Percentiles rank a stretch among this genome's conserved stretches.
These are phyloP conservation scores for Noturus placidus DNA, from an alignment of 2,113 vertebrate species.

Conservation along the genomic window DNA sequence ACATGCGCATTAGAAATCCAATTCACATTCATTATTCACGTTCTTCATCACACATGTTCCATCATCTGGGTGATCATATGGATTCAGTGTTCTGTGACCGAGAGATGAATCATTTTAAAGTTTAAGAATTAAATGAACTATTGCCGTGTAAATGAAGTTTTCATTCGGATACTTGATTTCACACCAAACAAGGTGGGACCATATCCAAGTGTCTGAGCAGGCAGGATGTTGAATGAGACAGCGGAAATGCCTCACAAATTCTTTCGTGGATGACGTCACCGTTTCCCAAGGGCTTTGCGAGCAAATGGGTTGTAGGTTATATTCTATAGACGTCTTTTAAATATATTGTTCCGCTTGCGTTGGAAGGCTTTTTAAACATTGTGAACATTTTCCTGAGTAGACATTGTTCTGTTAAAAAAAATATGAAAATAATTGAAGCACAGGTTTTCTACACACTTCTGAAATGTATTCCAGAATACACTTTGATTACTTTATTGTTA, in stretches of 20 bases:
- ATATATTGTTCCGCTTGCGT: background rate
- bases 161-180: background rate
- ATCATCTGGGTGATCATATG: background rate
- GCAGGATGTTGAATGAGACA: constrained; percentile 21
- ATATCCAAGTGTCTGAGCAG: background rate
- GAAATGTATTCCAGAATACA: background rate
- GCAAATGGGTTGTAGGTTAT: background rate
- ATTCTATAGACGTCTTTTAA: background rate
- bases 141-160: background rate
- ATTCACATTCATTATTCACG: background rate
- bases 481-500: background rate
- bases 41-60: background rate
- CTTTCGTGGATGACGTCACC: background rate
- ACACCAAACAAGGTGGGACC: background rate
- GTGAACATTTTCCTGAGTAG: background rate
- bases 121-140: background rate
- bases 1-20: background rate
- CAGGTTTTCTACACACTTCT: constrained; percentile 42
- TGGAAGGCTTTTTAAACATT: background rate
- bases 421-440: background rate
- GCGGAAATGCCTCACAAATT: constrained; percentile 2
- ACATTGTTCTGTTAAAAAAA: constrained; percentile 1
- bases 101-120: background rate
- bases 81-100: background rate
- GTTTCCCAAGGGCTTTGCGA: background rate